Evolutionary conservation across 2,797 vertebrate genomes (phyloP), one percentile per base, ranked within the genome.

Genomic region (Cyprinella venusta): DNA sequence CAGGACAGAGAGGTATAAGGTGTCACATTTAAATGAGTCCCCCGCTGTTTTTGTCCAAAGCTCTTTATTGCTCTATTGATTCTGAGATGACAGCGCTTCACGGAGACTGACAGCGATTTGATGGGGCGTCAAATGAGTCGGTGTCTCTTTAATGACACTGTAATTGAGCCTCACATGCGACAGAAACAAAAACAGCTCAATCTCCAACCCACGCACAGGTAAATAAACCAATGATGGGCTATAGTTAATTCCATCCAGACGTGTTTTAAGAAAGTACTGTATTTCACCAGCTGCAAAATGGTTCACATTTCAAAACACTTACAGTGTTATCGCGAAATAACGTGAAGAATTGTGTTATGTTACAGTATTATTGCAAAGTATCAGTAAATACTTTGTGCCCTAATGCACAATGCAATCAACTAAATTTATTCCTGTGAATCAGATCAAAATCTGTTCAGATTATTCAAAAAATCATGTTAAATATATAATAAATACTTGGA

Each of bases 51-150:
- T 72, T 81, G 85, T 78, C 82, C 52, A 70, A 75, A 38, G 76
- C 70, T 85, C 56, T 87, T 80, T 83, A 79, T 76, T 76, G 61
- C 67, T 59, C 71, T 76, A 84, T 84, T 67, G 70, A 81, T 67
- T 75, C 81, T 59, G 64, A 84, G 42, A 50, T 65, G 75, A 70
- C 78, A 65, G 79, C 6, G n/a, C 42, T 36, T 50, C 24, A 64
- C 24, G 45, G 75, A 83, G 54, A 85, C 64, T 42, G 71, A 71
- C 80, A 64, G 76, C 59, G 74, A 65, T 69, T 85, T 85, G 76
- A 81, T 64, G 76, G 81, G 70, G 24, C 50, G 26, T 81, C 84
- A 83, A 82, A 79, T 52, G 81, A 75, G 69, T 33, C 45, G 15
- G 30, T 75, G 42, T 84, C 75, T 82, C 69, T 80, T 84, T 64